Evolutionary conservation across 1,140 invertebrate species (phyloP).

Genomic region (Calliphora vicina): DNA sequence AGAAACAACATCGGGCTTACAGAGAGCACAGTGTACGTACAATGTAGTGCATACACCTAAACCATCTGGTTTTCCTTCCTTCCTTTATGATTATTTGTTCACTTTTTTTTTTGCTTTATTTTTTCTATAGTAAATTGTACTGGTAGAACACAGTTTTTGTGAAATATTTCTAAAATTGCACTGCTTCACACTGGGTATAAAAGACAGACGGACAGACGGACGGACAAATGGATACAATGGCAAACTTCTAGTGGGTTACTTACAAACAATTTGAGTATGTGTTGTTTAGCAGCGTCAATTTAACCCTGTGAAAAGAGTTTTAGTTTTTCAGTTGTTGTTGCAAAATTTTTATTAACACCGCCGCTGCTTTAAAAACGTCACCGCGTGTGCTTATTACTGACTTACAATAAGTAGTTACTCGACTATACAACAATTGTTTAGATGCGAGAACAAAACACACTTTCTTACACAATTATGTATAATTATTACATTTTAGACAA

Average conservation of each 20-base stretch:
- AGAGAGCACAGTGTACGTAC: background rate
- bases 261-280: background rate
- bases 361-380: background rate
- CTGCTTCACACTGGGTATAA: background rate
- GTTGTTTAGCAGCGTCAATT: background rate
- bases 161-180: background rate
- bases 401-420: background rate
- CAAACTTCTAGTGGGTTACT: background rate
- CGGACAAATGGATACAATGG: background rate
- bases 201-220: background rate
- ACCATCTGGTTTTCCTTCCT: background rate
- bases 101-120: background rate
- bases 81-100: too few relatives aligned
- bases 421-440: background rate
- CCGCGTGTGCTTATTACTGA: background rate
- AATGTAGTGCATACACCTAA: background rate
- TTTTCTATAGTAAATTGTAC: too few relatives aligned
- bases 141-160: background rate
- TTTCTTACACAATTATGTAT: conserved; percentile 25
- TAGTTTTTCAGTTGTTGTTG: background rate
- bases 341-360: background rate
- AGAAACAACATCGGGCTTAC: background rate
- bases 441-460: background rate
- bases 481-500: conserved; percentile 24
- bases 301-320: background rate